Conservation (phyloP, 2,113 vertebrate species). For the Bucco capensis region DNA sequence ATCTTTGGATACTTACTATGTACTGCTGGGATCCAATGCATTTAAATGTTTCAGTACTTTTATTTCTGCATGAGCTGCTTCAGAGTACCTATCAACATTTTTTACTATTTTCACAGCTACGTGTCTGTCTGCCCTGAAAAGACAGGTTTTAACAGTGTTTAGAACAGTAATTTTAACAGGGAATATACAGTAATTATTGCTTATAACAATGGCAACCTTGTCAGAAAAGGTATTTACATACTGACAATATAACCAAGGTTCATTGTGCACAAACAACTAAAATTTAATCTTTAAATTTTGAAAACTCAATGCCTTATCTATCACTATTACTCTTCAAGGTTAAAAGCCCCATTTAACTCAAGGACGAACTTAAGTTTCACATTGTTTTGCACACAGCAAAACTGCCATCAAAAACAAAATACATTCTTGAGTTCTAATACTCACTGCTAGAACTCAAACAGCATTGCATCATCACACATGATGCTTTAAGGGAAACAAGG, state of each 20-base stretch:
- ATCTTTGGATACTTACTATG: slow-evolving; percentile 47
- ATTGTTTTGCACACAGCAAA: no score
- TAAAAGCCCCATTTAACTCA: neutral
- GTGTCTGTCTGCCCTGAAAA: slow-evolving; percentile 66
- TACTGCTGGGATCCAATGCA: slow-evolving; percentile 70
- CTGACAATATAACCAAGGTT: neutral
- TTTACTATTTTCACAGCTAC: slow-evolving; percentile 92
- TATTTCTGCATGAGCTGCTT: slow-evolving; percentile 85
- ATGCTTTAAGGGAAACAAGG: no score
- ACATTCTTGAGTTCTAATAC: no score
- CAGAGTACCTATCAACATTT: slow-evolving; percentile 83
- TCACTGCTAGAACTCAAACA: no score
- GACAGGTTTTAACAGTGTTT: neutral
- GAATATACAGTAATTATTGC: neutral
- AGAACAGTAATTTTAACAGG: neutral
- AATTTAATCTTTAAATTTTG: neutral
- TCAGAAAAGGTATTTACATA: neutral
- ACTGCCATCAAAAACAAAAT: no score
- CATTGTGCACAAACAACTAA: neutral
- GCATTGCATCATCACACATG: no score
- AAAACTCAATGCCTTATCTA: neutral
- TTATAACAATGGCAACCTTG: neutral
- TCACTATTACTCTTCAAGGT: neutral
- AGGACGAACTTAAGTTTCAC: no score
- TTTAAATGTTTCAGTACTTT: slow-evolving; percentile 83